Evolutionary conservation across 1,140 invertebrate species (phyloP), one percentile per base, ranked within the genome.

Genomic region (Bursaphelenchus mucronatus): DNA sequence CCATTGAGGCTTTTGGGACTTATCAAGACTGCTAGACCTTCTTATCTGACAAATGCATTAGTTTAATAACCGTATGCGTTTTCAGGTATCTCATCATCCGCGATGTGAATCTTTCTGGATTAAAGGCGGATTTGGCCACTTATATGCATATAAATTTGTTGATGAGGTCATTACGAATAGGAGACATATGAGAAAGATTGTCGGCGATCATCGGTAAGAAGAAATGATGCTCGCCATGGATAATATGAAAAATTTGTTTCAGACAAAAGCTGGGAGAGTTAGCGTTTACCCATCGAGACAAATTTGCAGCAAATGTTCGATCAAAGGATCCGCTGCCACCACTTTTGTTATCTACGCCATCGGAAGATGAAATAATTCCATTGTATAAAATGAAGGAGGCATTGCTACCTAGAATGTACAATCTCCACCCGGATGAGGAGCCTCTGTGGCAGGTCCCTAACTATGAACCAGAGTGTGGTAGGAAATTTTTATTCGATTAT

Each of bases 391-490:
- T 30, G 30, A 30, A 30, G 5, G 30, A 30, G 2, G 30, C 30
- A 30, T 62, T 66, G 50, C 52, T 52, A n/a, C 75, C 74, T 21
- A 64, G 56, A 49, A 67, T 81, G 0, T 81, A 66, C 59, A 77
- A 78, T 58, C 47, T 80, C 19, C 59, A 58, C 50, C 66, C 69
- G 41, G 78, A 80, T 47, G 50, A 15, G 9, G 71, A 81, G 10
- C 69, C 72, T 10, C 59, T 80, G 8, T 80, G 79, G 76, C 78
- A 81, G 46, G 74, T 70, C 40, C 78, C 78, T 5, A 79, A 79
- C 10, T 80, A 80, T 53, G 78, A 80, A 47, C 57, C 63, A 15
- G 78, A 80, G n/a, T 46, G 17, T 58, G 67, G 74, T 76, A 40
- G 40, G 54, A 61, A 15, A 15, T 66, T 11, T 70, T 69, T 30